These are phyloP conservation scores for Butorides virescens DNA, from an alignment of 2,113 vertebrate genomes.

Conservation along the genomic window DNA sequence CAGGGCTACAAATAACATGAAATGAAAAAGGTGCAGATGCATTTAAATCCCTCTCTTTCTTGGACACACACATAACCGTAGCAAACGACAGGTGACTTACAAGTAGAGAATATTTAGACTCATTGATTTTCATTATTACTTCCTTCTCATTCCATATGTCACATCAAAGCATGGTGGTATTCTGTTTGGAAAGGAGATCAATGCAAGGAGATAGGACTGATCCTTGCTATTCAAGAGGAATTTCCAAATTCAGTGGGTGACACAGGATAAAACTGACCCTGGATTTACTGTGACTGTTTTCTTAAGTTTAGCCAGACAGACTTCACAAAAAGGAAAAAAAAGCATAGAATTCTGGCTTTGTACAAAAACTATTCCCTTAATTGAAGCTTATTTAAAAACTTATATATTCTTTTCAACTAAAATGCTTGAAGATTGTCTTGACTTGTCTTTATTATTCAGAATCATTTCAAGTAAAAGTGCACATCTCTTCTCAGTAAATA, in stretches of 20 bases:
- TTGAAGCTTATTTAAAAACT: constrained; percentile 56
- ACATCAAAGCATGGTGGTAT: constrained; percentile 62
- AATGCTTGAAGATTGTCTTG: constrained; percentile 31
- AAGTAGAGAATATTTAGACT: constrained; percentile 68
- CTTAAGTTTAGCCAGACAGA: constrained; percentile 26
- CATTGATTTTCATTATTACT: constrained; percentile 77
- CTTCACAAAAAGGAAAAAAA: not conserved
- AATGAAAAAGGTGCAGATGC: not conserved
- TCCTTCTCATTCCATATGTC: constrained; percentile 74
- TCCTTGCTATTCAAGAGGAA: constrained; percentile 61
- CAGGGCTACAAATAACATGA: not conserved
- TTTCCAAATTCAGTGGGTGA: constrained; percentile 67
- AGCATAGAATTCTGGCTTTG: not conserved
- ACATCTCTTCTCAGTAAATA: constrained; percentile 56
- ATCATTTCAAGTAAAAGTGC: constrained; percentile 60
- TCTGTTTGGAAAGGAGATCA: constrained; percentile 71
- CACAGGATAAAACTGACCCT: constrained; percentile 48
- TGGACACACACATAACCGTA: not conserved
- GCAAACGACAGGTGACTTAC: constrained; percentile 58
- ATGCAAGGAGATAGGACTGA: constrained; percentile 48
- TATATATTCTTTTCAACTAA: constrained; percentile 24
- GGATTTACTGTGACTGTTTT: constrained; percentile 23
- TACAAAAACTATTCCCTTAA: constrained; percentile 36
- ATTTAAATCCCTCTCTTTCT: not conserved
- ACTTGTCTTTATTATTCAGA: constrained; percentile 51